Percentiles rank a stretch among this genome's conserved stretches.
Evolutionary conservation across 2,113 vertebrate genomes (phyloP).

Genomic region (Pungitius pungitius): DNA sequence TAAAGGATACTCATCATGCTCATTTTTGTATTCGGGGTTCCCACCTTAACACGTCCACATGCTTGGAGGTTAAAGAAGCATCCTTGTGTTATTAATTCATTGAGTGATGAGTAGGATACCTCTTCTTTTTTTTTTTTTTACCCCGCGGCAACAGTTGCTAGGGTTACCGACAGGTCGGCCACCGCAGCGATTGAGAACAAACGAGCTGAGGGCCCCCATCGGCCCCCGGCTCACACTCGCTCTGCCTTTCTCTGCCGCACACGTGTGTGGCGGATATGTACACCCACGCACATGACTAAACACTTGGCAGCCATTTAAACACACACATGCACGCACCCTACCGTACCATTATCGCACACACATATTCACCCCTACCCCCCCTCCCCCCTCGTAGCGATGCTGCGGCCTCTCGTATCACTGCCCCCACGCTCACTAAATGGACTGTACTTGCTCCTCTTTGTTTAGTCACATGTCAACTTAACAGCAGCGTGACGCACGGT

Average conservation of each 20-base stretch:
- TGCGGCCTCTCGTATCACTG: slow-evolving; percentile 59
- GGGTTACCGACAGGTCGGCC: slow-evolving; percentile 68
- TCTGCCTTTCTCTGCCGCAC: slow-evolving; percentile 1
- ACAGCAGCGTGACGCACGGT: slow-evolving; percentile 12
- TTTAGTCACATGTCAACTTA: slow-evolving; percentile 40
- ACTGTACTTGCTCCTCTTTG: slow-evolving; percentile 51
- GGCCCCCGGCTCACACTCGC: slow-evolving; percentile 47
- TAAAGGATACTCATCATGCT: not conserved
- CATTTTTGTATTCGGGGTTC: no score
- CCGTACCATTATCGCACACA: not conserved
- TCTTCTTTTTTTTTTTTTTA: slow-evolving; percentile 43
- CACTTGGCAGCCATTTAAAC: slow-evolving; percentile 14
- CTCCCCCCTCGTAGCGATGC: no score
- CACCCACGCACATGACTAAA: slow-evolving; percentile 33
- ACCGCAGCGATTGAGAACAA: slow-evolving; percentile 56
- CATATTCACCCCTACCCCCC: no score
- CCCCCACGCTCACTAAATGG: slow-evolving; percentile 59
- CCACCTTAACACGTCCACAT: no score
- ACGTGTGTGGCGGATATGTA: not conserved
- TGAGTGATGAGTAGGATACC: slow-evolving; percentile 62
- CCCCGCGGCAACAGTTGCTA: slow-evolving; percentile 64
- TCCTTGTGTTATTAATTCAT: no score
- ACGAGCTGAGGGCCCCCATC: slow-evolving; percentile 68
- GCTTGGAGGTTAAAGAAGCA: no score
- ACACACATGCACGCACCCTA: slow-evolving; percentile 9